Percentiles rank a stretch among this genome's conserved stretches.
phyloP scores from a whole-genome alignment of 1,140 invertebrate genomes.

The Gryon sp. region DNA sequence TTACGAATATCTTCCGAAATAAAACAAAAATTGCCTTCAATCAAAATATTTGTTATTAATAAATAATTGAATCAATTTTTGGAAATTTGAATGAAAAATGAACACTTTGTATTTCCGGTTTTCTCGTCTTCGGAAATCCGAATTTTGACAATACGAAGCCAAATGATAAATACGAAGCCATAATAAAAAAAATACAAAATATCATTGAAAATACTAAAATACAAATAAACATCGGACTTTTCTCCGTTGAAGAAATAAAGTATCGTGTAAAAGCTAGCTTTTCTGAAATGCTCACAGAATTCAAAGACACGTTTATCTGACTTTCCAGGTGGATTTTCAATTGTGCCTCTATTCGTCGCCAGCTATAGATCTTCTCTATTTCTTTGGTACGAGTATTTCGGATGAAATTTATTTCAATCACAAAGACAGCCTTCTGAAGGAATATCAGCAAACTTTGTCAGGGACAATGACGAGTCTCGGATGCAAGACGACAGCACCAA shows the following conservation, averaged over 20 bases:
- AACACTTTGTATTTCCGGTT: too few species aligned
- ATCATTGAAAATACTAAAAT: not conserved
- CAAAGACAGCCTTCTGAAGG: constrained; percentile 72
- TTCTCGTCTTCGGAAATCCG: constrained; percentile 4
- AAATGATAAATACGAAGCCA: too few species aligned
- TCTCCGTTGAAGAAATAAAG: not conserved
- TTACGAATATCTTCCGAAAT: too few species aligned
- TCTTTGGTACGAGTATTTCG: constrained; percentile 76
- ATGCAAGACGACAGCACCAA: constrained; percentile 74
- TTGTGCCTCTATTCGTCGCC: constrained; percentile 75
- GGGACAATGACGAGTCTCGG: constrained; percentile 71
- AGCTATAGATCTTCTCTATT: constrained; percentile 80
- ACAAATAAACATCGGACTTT: not conserved
- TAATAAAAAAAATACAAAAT: not conserved
- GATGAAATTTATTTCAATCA: constrained; percentile 66
- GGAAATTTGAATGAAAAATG: too few species aligned
- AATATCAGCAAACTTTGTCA: constrained; percentile 71
- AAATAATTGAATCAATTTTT: too few species aligned
- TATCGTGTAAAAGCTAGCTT: constrained; percentile 23
- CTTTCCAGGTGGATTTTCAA: constrained; percentile 81
- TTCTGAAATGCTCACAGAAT: constrained; percentile 6
- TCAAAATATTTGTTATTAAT: too few species aligned
- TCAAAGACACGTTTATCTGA: constrained; percentile 39
- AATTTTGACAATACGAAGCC: not conserved
- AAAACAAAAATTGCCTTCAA: too few species aligned